Conservation (phyloP, 2,888 invertebrate species). For the Gryllus longicercus region DNA sequence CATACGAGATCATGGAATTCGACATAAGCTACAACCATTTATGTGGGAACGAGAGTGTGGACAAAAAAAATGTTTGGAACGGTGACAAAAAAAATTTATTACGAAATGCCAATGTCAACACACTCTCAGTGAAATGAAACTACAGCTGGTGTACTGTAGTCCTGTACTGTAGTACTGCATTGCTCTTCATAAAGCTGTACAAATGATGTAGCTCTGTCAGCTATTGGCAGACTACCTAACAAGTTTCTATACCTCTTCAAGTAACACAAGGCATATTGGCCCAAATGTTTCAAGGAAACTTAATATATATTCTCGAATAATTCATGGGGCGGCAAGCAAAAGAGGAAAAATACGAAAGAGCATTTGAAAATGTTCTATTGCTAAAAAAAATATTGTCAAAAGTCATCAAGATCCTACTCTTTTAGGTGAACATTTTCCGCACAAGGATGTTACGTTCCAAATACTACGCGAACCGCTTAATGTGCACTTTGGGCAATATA, state of each 20-base stretch:
- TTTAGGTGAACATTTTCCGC: neutral
- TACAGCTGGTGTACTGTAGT: neutral
- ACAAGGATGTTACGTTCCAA: neutral
- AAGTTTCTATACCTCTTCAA: slow-evolving; percentile 7
- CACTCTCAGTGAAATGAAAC: neutral
- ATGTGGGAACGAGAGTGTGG: slow-evolving; percentile 48
- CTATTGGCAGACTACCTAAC: slow-evolving; percentile 20
- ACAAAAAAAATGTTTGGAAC: slow-evolving; percentile 40
- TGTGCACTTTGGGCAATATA: neutral
- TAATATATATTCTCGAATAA: neutral
- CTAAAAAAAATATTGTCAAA: neutral
- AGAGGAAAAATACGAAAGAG: neutral
- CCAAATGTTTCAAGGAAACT: slow-evolving; percentile 21
- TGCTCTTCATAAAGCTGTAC: neutral
- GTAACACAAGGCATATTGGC: neutral
- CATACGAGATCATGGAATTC: neutral
- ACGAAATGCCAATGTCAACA: neutral
- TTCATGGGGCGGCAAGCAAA: neutral
- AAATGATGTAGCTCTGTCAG: slow-evolving; percentile 8
- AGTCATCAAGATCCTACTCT: neutral
- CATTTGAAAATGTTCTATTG: neutral
- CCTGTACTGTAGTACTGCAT: neutral
- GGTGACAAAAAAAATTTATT: slow-evolving; percentile 21
- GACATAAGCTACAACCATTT: neutral
- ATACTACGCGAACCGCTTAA: neutral